These are phyloP conservation scores for Gibbula magus DNA, from an alignment of 2,888 invertebrate species.

Conservation along the genomic window DNA sequence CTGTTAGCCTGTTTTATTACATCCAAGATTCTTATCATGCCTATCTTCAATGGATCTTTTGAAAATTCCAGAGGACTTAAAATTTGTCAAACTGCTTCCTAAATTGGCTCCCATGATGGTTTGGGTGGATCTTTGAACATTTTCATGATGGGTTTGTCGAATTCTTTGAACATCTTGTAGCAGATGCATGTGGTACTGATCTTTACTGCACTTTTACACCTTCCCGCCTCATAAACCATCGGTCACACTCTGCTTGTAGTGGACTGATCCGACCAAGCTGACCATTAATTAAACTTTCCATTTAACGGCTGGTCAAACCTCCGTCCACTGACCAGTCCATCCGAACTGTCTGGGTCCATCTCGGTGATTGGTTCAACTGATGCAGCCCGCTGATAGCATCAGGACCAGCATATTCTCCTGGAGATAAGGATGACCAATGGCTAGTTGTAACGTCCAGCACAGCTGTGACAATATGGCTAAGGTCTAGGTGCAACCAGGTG, in stretches of 20 bases:
- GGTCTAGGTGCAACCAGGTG: background rate
- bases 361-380: background rate
- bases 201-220: slow-evolving; percentile 1
- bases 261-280: background rate
- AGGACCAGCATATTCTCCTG: no score
- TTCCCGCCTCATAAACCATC: slow-evolving; percentile 3
- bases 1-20: background rate
- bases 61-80: background rate
- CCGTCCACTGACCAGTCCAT: background rate
- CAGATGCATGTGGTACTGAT: background rate
- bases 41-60: background rate
- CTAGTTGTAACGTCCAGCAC: background rate
- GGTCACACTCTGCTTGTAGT: background rate
- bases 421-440: background rate
- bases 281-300: background rate
- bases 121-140: no score
- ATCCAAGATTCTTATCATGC: background rate
- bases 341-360: background rate
- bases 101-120: background rate
- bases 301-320: slow-evolving; percentile 18
- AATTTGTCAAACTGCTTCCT: background rate
- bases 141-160: background rate
- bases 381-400: background rate
- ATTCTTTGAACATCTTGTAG: background rate
- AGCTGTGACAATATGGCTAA: slow-evolving; percentile 11